Evolutionary conservation across 2,888 invertebrate genomes (phyloP).

Genomic region (Chironomus riparius): DNA sequence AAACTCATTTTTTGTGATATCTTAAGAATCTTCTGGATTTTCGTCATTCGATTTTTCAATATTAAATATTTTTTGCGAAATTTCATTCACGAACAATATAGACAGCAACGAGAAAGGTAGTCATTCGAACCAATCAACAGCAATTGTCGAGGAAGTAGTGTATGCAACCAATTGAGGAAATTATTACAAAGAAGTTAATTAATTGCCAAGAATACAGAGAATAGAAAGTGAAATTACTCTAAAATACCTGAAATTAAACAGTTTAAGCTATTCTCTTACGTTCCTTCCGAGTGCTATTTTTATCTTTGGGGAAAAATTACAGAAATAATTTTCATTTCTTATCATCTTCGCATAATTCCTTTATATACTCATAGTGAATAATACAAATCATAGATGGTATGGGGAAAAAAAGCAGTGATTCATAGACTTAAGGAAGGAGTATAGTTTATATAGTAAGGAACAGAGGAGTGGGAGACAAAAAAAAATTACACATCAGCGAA

Average conservation of each 20-base stretch:
- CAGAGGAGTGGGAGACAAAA: background rate
- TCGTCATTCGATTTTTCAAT: too few relatives aligned
- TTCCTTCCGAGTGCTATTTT: background rate
- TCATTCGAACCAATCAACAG: background rate
- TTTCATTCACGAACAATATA: background rate
- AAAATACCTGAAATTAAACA: background rate
- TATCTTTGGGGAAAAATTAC: background rate
- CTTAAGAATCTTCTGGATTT: background rate
- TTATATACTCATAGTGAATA: too few relatives aligned
- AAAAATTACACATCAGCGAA: background rate
- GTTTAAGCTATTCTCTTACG: background rate
- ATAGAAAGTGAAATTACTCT: too few relatives aligned
- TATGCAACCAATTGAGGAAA: too few relatives aligned
- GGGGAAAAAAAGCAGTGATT: too few relatives aligned
- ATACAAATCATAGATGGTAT: too few relatives aligned
- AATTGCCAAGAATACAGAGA: too few relatives aligned
- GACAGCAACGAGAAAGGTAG: background rate
- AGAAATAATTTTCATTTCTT: background rate
- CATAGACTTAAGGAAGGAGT: background rate
- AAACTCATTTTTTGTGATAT: background rate
- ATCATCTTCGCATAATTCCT: background rate
- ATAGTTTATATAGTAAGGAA: background rate
- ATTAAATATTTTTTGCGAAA: background rate
- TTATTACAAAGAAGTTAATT: too few relatives aligned
- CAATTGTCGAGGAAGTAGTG: too few relatives aligned